phyloP scores from a whole-genome alignment of 2,888 invertebrate genomes.

The Dinocampus coccinellae region DNA sequence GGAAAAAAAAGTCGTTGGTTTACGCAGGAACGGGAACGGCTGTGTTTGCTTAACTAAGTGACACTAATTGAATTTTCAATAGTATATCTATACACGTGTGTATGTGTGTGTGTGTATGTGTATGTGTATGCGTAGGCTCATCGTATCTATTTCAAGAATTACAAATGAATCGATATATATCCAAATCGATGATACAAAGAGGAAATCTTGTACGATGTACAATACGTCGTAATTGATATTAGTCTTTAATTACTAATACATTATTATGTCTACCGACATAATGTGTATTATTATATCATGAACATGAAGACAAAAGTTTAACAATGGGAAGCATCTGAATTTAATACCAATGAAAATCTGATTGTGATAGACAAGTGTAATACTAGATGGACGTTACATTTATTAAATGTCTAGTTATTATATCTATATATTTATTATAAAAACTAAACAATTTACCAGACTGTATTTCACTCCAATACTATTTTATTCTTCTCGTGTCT shows the following conservation, averaged over 20 bases:
- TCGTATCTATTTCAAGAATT: conserved; percentile 60
- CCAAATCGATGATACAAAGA: conserved; percentile 44
- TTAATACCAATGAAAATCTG: neutral
- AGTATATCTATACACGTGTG: too few relatives aligned
- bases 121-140: too few relatives aligned
- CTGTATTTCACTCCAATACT: conserved; percentile 32
- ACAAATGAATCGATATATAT: conserved; percentile 50
- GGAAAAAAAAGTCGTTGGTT: conserved; percentile 24
- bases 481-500: conserved; percentile 44
- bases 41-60: conserved; percentile 67
- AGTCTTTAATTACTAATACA: neutral
- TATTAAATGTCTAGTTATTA: neutral
- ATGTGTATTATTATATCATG: too few relatives aligned
- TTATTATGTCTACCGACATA: neutral
- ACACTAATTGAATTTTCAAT: conserved; percentile 67
- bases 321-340: neutral
- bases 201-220: conserved; percentile 50
- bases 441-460: conserved; percentile 25
- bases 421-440: neutral
- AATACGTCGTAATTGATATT: neutral
- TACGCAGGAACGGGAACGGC: conserved; percentile 58
- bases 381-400: neutral
- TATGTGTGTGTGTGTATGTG: neutral
- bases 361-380: neutral
- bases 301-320: neutral